These are phyloP conservation scores for Drosophila parabipectinata DNA, from an alignment of 1,140 invertebrate genomes.

Conservation along the genomic window DNA sequence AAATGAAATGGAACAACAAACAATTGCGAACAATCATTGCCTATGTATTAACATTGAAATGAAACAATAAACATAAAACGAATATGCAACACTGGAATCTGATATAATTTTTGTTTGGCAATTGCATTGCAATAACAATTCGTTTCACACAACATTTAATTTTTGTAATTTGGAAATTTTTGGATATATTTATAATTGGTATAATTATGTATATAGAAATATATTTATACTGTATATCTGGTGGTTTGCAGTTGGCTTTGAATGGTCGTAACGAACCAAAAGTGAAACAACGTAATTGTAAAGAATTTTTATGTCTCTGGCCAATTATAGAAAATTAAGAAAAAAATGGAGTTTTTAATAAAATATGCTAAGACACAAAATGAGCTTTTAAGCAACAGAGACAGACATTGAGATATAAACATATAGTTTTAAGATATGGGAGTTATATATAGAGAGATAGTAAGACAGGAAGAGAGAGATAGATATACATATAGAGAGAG, in stretches of 20 bases:
- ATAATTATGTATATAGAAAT: conserved; percentile 48
- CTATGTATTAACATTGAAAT: conserved; percentile 54
- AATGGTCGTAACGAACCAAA: conserved; percentile 41
- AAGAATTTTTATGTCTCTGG: conserved; percentile 49
- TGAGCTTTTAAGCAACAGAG: conserved; percentile 63
- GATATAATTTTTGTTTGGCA: conserved; percentile 54
- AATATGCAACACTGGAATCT: conserved; percentile 41
- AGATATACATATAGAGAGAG: conserved; percentile 35
- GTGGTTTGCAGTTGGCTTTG: conserved; percentile 59
- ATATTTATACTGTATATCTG: conserved; percentile 50
- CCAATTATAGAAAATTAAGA: conserved; percentile 47
- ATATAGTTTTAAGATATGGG: conserved; percentile 4
- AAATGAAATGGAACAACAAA: conserved; percentile 41
- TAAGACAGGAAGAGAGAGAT: conserved; percentile 45
- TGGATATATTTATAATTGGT: conserved; percentile 35
- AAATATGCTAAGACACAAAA: conserved; percentile 60
- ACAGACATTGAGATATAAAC: conserved; percentile 26
- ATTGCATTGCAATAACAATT: conserved; percentile 70
- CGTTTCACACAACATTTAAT: conserved; percentile 71
- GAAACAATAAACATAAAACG: conserved; percentile 55
- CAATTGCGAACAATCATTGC: conserved; percentile 49
- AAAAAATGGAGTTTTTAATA: conserved; percentile 28
- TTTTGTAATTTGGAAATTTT: conserved; percentile 50
- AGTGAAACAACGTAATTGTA: conserved; percentile 41
- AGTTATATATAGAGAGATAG: conserved; percentile 21